Conservation (phyloP, 2,888 invertebrate genomes). For the Maniola hyperantus region DNA sequence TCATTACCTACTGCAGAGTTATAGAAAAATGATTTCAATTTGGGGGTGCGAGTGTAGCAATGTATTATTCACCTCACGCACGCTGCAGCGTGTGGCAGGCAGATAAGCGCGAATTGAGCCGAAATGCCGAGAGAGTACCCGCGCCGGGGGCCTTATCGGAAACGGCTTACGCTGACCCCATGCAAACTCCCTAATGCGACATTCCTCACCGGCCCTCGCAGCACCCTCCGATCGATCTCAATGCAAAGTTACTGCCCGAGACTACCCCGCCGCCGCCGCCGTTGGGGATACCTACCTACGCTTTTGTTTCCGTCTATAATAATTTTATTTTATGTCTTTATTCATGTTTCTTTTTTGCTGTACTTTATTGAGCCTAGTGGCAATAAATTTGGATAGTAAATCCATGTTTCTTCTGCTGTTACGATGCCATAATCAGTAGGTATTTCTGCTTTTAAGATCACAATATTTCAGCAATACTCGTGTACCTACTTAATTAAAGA, state of each 20-base stretch:
- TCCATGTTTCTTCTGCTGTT: conserved; percentile 2
- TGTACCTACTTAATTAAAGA: not conserved
- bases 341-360: conserved; percentile 15
- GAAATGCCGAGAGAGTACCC: conserved; percentile 59
- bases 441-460: not conserved
- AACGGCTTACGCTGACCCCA: conserved; percentile 82
- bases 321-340: conserved; percentile 58
- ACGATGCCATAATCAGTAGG: conserved; percentile 1
- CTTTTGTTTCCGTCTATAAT: conserved; percentile 65
- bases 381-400: conserved; percentile 7
- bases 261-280: conserved; percentile 54
- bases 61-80: conserved; percentile 78
- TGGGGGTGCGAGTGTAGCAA: conserved; percentile 52
- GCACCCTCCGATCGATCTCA: conserved; percentile 74
- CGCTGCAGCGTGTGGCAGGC: conserved; percentile 72
- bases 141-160: conserved; percentile 78
- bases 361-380: conserved; percentile 13
- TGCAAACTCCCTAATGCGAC: conserved; percentile 80
- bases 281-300: conserved; percentile 61
- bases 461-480: not conserved
- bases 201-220: conserved; percentile 60
- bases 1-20: conserved; percentile 40
- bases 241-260: conserved; percentile 60
- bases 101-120: conserved; percentile 71
- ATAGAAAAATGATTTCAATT: conserved; percentile 75